Evolutionary conservation across 2,888 invertebrate species (phyloP), one percentile per base, ranked within the genome.

Genomic region (Saturnia japonica): DNA sequence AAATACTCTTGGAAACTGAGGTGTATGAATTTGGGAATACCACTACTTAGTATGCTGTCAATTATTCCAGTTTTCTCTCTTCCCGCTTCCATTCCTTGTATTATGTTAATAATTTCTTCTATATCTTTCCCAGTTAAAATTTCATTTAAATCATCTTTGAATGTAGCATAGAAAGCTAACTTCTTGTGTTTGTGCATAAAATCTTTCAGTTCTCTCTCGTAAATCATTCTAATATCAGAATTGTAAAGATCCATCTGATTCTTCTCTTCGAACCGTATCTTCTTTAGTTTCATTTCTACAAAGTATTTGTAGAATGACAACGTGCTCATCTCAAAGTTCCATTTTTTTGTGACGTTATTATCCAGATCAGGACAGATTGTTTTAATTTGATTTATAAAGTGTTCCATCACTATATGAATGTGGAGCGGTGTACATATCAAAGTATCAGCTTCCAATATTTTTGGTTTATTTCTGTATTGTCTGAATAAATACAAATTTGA

Each of bases 221-320:
- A 75, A 3, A 25, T n/a, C 8, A n/a, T 14, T 22, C 54, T 62
- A 19, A 71, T 69, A 68, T 74, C 71, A 7, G 75, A 73, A 2
- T 51, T 74, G 14, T 60, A 57, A 4, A 72, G 25, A 14, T 75
- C 70, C 51, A 66, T 75, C 67, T 71, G 45, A n/a, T 71, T 73
- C 70, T 74, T 75, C 60, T 72, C 72, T 47, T 72, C 19, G 51
- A 73, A 73, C 16, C 70, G 69, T 68, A 73, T 72, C 19, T 60
- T 70, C 47, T 73, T 72, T 8, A 75, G 43, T 28, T 75, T 74
- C 14, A 43, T 70, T n/a, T 74, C 70, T 42, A 74, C n/a, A 25
- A 74, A 70, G 7, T 25, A 43, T 70, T 74, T 66, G 42, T 74
- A 74, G 9, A 74, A 64, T 34, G 67, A 57, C 16, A 64, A 72